Evolutionary conservation across 2,888 invertebrate species (phyloP).

Genomic region (Erebia aethiops): DNA sequence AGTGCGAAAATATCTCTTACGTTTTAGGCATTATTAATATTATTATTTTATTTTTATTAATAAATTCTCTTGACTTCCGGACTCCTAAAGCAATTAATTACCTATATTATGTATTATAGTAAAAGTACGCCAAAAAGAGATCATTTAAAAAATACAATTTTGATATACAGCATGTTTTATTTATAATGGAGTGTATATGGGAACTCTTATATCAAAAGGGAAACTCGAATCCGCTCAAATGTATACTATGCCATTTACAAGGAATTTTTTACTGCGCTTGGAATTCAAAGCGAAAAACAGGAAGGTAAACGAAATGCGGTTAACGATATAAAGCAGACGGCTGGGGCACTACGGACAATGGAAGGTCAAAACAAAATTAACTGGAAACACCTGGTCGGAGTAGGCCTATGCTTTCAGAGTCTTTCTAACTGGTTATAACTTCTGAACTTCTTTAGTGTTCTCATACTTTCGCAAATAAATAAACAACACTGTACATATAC

Average conservation of each 20-base stretch:
- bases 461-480: neutral
- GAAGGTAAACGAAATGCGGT: no score
- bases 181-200: neutral
- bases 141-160: conserved; percentile 82
- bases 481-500: conserved; percentile 3
- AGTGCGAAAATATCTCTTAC: conserved; percentile 82
- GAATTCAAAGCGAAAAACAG: no score
- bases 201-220: no score
- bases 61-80: conserved; percentile 81
- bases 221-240: no score
- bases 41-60: conserved; percentile 57
- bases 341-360: no score
- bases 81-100: conserved; percentile 83
- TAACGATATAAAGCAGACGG: no score
- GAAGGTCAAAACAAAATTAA: no score
- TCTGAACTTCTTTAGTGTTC: neutral
- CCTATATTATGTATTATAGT: conserved; percentile 52
- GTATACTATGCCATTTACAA: no score
- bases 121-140: conserved; percentile 74
- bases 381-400: no score
- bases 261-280: no score
- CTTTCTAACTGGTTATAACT: no score
- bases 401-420: no score
- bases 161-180: conserved; percentile 50
- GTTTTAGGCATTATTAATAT: conserved; percentile 52